Conservation (phyloP, 2,113 vertebrate species). For the Heterocephalus glaber region DNA sequence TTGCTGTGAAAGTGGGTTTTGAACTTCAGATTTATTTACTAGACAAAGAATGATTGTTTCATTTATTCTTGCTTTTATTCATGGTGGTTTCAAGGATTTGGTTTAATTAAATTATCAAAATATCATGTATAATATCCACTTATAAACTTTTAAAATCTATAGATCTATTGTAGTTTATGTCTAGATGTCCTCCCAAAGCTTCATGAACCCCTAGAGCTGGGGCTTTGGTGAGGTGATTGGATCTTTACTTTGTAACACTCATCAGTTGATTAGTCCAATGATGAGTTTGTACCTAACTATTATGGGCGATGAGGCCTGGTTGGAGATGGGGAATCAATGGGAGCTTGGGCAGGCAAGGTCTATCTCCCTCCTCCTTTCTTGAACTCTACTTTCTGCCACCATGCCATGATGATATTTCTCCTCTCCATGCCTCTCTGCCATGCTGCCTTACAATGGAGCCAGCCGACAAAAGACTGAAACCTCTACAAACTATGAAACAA, state of each 20-base stretch:
- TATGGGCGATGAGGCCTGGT: neutral
- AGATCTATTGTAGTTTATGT: neutral
- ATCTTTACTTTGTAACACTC: neutral
- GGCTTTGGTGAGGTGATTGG: neutral
- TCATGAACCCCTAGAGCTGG: neutral
- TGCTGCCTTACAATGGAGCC: neutral
- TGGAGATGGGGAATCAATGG: neutral
- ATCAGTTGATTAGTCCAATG: neutral
- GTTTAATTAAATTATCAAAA: constrained; percentile 42
- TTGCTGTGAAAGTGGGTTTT: constrained; percentile 7
- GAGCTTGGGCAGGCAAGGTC: neutral
- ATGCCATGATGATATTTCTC: neutral
- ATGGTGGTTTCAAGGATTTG: neutral
- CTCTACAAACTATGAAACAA: neutral
- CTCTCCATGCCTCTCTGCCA: neutral
- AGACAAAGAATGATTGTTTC: neutral
- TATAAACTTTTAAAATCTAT: neutral
- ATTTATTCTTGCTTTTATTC: constrained; percentile 4
- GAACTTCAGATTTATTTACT: constrained; percentile 22
- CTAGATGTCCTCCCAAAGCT: neutral
- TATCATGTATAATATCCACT: neutral
- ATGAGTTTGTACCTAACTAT: neutral
- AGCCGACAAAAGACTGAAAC: neutral
- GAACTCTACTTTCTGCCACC: neutral
- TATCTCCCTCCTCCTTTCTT: neutral